These are phyloP conservation scores for Phoronis australis DNA, from an alignment of 2,888 invertebrate species.

Conservation along the genomic window DNA sequence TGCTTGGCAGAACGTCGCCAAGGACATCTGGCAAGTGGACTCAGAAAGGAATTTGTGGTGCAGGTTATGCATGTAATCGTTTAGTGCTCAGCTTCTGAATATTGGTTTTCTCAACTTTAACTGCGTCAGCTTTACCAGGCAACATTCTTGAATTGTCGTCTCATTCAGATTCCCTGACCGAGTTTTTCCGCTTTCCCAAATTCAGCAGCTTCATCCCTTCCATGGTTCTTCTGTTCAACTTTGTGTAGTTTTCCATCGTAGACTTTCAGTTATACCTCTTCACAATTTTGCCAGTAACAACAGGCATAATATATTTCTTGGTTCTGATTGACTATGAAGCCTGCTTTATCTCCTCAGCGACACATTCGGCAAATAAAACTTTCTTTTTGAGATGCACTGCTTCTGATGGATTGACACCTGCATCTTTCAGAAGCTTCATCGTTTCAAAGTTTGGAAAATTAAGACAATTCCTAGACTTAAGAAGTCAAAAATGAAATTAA, in stretches of 20 bases:
- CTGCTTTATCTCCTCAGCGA: too few species aligned
- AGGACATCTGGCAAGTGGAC: constrained; percentile 6
- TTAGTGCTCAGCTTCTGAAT: constrained; percentile 11
- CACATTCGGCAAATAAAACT: too few species aligned
- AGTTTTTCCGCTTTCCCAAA: background rate
- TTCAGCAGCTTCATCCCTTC: background rate
- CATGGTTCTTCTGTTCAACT: background rate
- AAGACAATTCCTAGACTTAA: too few species aligned
- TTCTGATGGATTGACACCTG: too few species aligned
- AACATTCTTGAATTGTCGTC: constrained; percentile 11
- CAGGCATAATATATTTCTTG: background rate
- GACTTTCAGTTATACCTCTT: constrained; percentile 8
- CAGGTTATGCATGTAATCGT: constrained; percentile 13
- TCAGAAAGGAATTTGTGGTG: constrained; percentile 12
- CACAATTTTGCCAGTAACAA: constrained; percentile 5
- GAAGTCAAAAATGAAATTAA: too few species aligned
- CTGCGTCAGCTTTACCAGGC: constrained; percentile 12
- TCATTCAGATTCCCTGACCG: constrained; percentile 7
- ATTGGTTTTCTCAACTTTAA: constrained; percentile 8
- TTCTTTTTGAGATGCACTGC: too few species aligned
- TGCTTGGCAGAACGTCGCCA: constrained; percentile 8
- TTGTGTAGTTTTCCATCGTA: background rate
- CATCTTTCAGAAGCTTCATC: too few species aligned
- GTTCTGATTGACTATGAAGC: background rate
- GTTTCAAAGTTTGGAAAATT: too few species aligned